Evolutionary conservation across 2,888 invertebrate genomes (phyloP), one percentile per base, ranked within the genome.

Genomic region (Biston stratarius): DNA sequence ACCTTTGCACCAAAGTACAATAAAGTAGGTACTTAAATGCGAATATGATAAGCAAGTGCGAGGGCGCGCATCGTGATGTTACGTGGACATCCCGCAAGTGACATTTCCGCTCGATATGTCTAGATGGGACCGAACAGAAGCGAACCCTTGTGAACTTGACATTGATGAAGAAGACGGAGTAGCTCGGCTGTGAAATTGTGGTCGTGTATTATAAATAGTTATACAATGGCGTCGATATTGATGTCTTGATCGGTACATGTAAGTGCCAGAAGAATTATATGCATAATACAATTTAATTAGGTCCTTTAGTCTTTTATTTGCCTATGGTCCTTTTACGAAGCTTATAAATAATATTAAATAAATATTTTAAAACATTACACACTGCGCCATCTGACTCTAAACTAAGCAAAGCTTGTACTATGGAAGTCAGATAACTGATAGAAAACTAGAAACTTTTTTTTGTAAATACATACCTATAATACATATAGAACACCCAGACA

Each of bases 41-140:
- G 63, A 74, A 74, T 72, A 67, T 82, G 83, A 84, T 84, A 84
- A 70, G 71, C 73, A 70, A 80, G 75, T 77, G 83, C 79, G 84
- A 87, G 84, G 84, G 85, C 76, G 83, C 80, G 73, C 1, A 24
- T 24, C 24, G 24, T 24, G 24, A 77, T 80, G 78, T 83, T 81
- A 83, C 81, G 80, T 71, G 61, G 71, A 77, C 76, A 77, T 82
- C 77, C 84, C 83, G 81, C 89, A 88, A 92, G 87, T 90, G 91
- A 89, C 85, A 86, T 87, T 86, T 92, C 92, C 92, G 91, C 77
- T 80, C 82, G 89, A 90, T 90, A 89, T 85, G 82, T 84, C 49
- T 67, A 60, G 62, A 67, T 58, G 61, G 64, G 57, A 57, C 40
- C 55, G 48, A 48, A n/a, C n/a, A 59, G 64, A 53, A 12, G n/a